Evolutionary conservation across 92 coral and sea anemone genomes (phyloP).

Genomic region (Parazoanthus atlanticus): DNA sequence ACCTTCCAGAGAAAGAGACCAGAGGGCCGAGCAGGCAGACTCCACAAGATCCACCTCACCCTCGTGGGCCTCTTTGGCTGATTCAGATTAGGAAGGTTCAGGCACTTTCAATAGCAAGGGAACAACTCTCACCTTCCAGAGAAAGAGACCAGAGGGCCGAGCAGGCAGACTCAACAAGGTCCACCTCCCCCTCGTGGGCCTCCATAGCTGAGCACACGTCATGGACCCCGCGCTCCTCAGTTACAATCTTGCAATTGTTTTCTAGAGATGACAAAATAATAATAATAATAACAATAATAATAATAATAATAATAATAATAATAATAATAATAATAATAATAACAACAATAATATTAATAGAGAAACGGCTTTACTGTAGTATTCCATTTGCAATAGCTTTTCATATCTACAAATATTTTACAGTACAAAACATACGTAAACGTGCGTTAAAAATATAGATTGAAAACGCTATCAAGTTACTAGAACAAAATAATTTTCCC

Average conservation of each 20-base stretch:
- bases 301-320: no score
- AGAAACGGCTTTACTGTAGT: no score
- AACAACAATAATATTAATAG: no score
- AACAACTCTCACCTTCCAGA: constrained; percentile 79
- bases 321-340: no score
- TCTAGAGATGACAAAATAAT: constrained; percentile 50
- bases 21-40: constrained; percentile 92
- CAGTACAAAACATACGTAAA: no score
- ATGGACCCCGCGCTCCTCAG: constrained; percentile 95
- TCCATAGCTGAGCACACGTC: constrained; percentile 91
- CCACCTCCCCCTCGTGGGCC: constrained; percentile 73
- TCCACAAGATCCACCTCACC: constrained; percentile 81
- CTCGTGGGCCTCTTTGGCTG: constrained; percentile 84
- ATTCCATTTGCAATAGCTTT: no score
- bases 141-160: constrained; percentile 97
- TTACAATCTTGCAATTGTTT: constrained; percentile 91
- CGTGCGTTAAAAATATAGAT: no score
- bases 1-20: constrained; percentile 99
- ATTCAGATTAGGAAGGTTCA: not conserved
- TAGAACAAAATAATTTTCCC: no score
- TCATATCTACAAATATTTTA: no score
- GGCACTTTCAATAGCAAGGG: not conserved
- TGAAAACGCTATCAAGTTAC: no score
- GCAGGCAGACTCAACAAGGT: constrained; percentile 91
- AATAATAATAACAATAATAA: not conserved